Evolutionary conservation across 2,113 vertebrate species (phyloP).

Genomic region (Geococcyx californianus): DNA sequence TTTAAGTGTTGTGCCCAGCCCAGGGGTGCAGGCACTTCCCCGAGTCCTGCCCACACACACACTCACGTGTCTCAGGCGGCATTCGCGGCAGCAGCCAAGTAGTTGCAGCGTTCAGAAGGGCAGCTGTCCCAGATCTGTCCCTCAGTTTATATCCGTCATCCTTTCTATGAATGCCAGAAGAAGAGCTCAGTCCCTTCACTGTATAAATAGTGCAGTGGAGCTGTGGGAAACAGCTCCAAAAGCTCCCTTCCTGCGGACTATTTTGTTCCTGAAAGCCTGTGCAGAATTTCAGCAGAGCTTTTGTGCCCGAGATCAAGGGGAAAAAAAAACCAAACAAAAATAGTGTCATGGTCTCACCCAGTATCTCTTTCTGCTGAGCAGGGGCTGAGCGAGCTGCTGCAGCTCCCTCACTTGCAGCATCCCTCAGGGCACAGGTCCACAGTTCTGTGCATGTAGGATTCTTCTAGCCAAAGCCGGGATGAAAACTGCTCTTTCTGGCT

Average conservation of each 20-base stretch:
- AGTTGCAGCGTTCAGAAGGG: neutral
- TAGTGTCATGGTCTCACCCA: neutral
- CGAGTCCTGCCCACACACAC: neutral
- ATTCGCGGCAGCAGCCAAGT: neutral
- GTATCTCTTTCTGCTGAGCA: neutral
- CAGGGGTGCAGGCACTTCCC: no score
- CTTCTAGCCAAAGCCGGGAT: neutral
- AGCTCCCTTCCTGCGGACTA: neutral
- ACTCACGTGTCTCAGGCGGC: neutral
- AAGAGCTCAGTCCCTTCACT: neutral
- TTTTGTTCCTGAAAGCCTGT: neutral
- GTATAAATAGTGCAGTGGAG: neutral
- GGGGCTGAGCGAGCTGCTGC: neutral
- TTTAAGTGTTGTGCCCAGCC: neutral
- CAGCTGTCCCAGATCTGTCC: neutral
- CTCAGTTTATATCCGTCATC: neutral
- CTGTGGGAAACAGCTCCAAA: neutral
- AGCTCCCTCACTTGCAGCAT: neutral
- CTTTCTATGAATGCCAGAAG: neutral
- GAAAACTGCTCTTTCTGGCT: neutral
- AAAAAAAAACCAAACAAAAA: neutral
- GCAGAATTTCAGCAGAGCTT: neutral
- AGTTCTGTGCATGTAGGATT: neutral
- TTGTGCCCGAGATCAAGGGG: neutral
- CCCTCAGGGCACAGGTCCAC: accelerated